Evolutionary conservation across 2,888 invertebrate genomes (phyloP), one percentile per base, ranked within the genome.

Genomic region (Tanypteryx hageni): DNA sequence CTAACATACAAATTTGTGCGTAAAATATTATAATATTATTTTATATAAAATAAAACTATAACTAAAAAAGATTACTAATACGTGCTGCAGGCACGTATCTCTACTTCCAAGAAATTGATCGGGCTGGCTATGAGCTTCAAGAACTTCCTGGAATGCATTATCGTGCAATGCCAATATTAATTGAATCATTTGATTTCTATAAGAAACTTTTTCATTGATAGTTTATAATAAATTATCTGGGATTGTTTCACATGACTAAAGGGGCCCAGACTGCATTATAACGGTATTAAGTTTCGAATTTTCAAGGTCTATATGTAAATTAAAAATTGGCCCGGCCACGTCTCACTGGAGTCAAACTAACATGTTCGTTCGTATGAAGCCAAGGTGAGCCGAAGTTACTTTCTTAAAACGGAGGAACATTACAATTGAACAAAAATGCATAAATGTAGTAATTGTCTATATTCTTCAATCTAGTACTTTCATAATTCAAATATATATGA

Each of bases 71-170:
- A 16, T 44, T 61, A 2, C 13, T 61, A n/a, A n/a, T 89, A 89
- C 89, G 89, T 89, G 89, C 61, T 61, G 18, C 11, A 0, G 4
- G 89, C 89, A 68, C 89, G 64, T 13, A 76, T 89, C 4, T 64
- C 83, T 57, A 44, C 18, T 89, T 64, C 89, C 31, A 18, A 14
- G 89, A 89, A 89, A 89, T 18, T 44, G 89, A 89, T 89, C 61
- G 64, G 61, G 44, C 18, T 44, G 18, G 22, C 44, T 44, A 18
- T 44, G 61, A 31, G n/a, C 89, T 44, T 89, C 64, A 68, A 44
- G 76, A 76, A 76, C 27, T 76, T 76, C 76, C 76, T 27, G 76
- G 76, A 76, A 76, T 22, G 76, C 18, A 76, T 22, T 76, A 22
- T 27, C 76, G 22, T 27, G 22, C 27, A n/a, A n/a, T 27, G 13